Base-by-base conservation (phyloP, 2,113 vertebrate species). In the Chaetodon auriga region DNA sequence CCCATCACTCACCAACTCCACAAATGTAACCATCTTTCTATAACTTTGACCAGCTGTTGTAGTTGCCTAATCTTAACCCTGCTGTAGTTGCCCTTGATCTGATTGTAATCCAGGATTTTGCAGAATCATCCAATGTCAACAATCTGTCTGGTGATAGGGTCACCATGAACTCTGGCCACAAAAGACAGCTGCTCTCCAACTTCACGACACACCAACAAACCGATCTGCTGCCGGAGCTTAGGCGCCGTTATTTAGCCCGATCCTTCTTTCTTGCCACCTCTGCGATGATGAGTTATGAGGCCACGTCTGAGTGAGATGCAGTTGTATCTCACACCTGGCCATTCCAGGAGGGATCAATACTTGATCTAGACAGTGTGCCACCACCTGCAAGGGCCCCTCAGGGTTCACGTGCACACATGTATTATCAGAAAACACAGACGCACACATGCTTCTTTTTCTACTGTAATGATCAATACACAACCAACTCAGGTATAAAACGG, bases 281-380 rank as follows among this genome's bases (percentile, higher is more conserved):
- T 61, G 54, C 36, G 21, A 84, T 78, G 74, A 79, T 87, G 58
- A 90, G 51, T 83, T 86, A 84, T 78, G 63, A 88, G 76, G 48
- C 57, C 14, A 63, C 48, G 68, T 83, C 77, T 80, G 78, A 86
- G 63, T 79, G 63, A 54, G 78, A 74, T 81, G 78, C 90, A 80
- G 85, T 58, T 71, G 46, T 71, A 81, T 65, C 68, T 87, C 84
- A 81, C 78, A 54, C 80, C 63, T 88, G 82, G 83, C 78, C 78
- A 35, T 54, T 76, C 75, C 76, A 79, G 65, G 75, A 74, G n/a
- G 74, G 69, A 87, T 89, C 81, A 86, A 83, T 94, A 92, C 88
- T 89, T 87, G 90, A 89, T 93, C 82, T 74, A 81, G 80, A 86
- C 83, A 80, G 55, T 75, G 68, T 85, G 77, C 84, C 70, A 62